A percentile compares a stretch with the other conserved stretches of the same genome.
These are phyloP conservation scores for Polia nebulosa DNA, from an alignment of 2,888 invertebrate species.

Conservation along the genomic window DNA sequence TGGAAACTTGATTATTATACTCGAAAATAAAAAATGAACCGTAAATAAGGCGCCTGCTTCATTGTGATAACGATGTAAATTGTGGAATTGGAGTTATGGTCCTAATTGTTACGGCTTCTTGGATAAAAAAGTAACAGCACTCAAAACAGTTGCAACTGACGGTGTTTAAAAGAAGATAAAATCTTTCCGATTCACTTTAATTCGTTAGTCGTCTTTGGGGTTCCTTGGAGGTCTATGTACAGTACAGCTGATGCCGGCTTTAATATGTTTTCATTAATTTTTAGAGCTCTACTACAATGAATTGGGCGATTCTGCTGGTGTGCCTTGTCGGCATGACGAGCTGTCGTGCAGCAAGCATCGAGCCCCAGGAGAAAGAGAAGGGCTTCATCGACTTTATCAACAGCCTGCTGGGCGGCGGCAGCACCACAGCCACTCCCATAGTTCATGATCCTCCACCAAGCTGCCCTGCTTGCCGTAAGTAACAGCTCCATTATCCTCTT, in stretches of 20 bases:
- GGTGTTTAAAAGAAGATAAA: too few relatives aligned
- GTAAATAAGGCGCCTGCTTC: constrained; percentile 24
- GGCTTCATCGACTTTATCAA: constrained; percentile 87
- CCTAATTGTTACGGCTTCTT: constrained; percentile 5
- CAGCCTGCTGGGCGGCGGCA: constrained; percentile 76
- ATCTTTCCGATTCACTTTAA: too few relatives aligned
- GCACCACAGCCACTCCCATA: constrained; percentile 73
- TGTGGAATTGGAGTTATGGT: constrained; percentile 1
- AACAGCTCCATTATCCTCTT: background rate
- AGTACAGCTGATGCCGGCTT: too few relatives aligned
- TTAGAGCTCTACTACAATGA: constrained; percentile 71
- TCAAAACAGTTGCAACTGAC: background rate
- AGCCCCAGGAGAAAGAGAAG: constrained; percentile 73
- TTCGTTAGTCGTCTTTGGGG: background rate
- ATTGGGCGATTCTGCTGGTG: constrained; percentile 71
- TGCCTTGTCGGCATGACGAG: constrained; percentile 70
- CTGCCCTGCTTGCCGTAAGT: constrained; percentile 91
- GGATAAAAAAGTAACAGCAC: constrained; percentile 2
- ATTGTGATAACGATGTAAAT: constrained; percentile 8
- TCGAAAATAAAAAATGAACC: constrained; percentile 24
- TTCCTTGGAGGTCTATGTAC: background rate
- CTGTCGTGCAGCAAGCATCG: constrained; percentile 66
- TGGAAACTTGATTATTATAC: constrained; percentile 50
- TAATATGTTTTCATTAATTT: constrained; percentile 12
- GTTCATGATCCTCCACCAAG: constrained; percentile 78